Conservation (phyloP, 1,140 invertebrate species). For the Habropoda laboriosa region DNA sequence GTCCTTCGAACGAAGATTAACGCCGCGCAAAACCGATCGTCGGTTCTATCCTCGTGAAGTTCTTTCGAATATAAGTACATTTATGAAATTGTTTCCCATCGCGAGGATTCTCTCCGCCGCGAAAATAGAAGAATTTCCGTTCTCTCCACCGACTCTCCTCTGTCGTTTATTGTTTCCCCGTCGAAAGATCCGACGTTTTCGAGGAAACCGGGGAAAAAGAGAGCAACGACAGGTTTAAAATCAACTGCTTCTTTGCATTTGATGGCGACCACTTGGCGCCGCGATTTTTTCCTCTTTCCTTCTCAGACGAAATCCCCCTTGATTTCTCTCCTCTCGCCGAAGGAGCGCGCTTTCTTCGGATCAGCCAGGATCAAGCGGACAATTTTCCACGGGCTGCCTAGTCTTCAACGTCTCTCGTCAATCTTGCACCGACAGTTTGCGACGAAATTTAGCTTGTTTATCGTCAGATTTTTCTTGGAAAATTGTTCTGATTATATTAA, state of each 20-base stretch:
- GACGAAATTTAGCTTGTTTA: too few species aligned
- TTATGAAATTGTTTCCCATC: neutral
- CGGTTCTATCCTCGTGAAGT: neutral
- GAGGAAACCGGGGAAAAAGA: neutral
- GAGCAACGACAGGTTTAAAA: neutral
- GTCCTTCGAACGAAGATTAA: neutral
- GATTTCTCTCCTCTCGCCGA: neutral
- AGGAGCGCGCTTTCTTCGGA: neutral
- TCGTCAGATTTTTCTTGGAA: too few species aligned
- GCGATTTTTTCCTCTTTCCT: constrained; percentile 21
- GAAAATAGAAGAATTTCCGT: neutral
- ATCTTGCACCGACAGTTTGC: too few species aligned
- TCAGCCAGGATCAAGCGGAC: constrained; percentile 1
- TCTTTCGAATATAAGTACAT: too few species aligned
- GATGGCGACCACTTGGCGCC: constrained; percentile 21
- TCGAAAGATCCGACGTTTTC: neutral
- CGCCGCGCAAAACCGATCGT: neutral
- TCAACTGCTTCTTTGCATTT: neutral
- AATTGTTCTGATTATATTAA: too few species aligned
- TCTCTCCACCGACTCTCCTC: neutral
- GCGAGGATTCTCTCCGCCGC: neutral
- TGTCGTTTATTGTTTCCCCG: neutral
- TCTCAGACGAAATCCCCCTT: neutral
- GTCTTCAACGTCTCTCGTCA: too few species aligned
- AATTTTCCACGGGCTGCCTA: neutral